Conservation (phyloP, 2,888 invertebrate genomes). For the Drosophila seclusa region DNA sequence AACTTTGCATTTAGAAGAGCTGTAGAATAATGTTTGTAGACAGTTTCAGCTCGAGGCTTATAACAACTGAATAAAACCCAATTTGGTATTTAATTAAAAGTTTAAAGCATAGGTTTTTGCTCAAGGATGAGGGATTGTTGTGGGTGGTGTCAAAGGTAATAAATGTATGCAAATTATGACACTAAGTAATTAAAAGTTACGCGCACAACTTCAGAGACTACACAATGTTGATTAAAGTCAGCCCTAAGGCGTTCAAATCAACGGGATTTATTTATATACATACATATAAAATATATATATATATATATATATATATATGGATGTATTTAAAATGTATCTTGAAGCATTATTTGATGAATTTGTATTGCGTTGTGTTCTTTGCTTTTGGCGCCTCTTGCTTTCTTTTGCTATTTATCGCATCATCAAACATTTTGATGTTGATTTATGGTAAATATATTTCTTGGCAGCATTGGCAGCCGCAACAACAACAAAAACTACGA, state of each 20-base stretch:
- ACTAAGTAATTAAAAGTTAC: conserved; percentile 64
- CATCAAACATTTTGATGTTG: conserved; percentile 81
- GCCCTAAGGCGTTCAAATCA: conserved; percentile 12
- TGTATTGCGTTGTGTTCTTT: conserved; percentile 29
- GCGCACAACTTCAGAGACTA: conserved; percentile 13
- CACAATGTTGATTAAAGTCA: conserved; percentile 28
- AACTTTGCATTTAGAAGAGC: conserved; percentile 23
- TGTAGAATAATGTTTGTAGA: conserved; percentile 9
- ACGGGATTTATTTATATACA: conserved; percentile 4
- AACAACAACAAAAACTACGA: conserved; percentile 33
- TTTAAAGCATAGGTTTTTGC: conserved; percentile 60
- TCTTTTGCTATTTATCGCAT: conserved; percentile 77
- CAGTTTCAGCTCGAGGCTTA: conserved; percentile 36
- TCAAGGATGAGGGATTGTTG: background rate
- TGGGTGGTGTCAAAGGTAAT: conserved; percentile 46
- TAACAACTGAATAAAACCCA: conserved; percentile 27
- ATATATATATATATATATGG: background rate
- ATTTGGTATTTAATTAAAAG: conserved; percentile 77
- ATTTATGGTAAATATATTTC: conserved; percentile 80
- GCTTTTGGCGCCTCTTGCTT: conserved; percentile 53
- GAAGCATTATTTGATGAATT: conserved; percentile 42
- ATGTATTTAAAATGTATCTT: conserved; percentile 12
- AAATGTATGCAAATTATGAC: conserved; percentile 74
- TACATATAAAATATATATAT: background rate
- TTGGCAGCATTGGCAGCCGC: conserved; percentile 45